A percentile compares a stretch with the other conserved stretches of the same genome.
Evolutionary conservation across 2,113 vertebrate genomes (phyloP).

Genomic region (Rhinichthys klamathensis): DNA sequence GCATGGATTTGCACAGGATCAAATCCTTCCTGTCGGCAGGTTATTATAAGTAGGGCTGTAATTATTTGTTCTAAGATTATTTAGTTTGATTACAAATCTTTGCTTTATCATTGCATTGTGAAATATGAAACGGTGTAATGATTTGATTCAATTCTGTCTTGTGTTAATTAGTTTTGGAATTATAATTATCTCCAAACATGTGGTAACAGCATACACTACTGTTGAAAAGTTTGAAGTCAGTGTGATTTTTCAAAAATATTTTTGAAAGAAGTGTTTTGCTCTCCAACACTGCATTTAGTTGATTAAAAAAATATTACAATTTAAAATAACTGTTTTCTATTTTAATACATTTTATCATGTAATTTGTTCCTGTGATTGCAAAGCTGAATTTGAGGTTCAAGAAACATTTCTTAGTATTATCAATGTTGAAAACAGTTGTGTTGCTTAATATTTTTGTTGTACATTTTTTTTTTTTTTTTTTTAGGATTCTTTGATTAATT

Average conservation of each 20-base stretch:
- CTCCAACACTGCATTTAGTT: neutral
- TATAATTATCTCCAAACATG: no score
- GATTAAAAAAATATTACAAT: neutral
- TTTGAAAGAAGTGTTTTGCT: no score
- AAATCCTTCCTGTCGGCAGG: constrained; percentile 1
- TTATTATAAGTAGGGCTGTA: neutral
- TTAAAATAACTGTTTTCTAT: neutral
- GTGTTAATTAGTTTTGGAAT: no score
- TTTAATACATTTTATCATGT: neutral
- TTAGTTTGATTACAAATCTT: neutral
- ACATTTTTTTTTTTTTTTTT: no score
- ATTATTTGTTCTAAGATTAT: neutral
- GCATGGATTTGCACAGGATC: neutral
- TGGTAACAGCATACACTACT: no score
- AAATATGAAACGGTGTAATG: neutral
- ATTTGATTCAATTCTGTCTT: neutral
- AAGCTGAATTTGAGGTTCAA: neutral
- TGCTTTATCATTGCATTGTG: neutral
- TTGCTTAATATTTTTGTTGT: no score
- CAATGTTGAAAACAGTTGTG: neutral
- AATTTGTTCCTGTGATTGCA: neutral
- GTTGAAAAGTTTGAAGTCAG: no score
- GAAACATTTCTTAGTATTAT: neutral
- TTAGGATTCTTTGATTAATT: neutral
- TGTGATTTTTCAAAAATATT: no score